phyloP scores from a whole-genome alignment of 2,888 invertebrate species.

The Tortrix viridana region DNA sequence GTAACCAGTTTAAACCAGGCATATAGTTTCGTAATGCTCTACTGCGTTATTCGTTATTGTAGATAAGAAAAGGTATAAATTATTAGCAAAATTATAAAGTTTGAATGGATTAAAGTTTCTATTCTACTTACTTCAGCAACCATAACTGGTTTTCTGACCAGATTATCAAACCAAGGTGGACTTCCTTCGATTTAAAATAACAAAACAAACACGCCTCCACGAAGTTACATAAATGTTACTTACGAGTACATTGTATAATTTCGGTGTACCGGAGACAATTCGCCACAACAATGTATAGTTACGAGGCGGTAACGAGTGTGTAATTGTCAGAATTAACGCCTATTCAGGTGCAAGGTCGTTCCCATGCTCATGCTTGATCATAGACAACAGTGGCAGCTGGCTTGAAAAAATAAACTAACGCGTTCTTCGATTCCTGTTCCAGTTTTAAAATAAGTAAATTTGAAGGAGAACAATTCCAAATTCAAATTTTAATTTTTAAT shows the following conservation, averaged over 20 bases:
- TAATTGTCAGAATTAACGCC: constrained; percentile 56
- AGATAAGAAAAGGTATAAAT: neutral
- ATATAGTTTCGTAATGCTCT: neutral
- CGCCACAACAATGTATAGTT: constrained; percentile 9
- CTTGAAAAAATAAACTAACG: neutral
- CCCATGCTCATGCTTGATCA: constrained; percentile 20
- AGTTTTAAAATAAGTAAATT: too few species aligned
- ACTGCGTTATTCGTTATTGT: neutral
- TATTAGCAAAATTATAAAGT: too few species aligned
- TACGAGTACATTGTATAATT: constrained; percentile 9
- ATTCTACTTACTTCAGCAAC: too few species aligned
- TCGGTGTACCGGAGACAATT: constrained; percentile 1
- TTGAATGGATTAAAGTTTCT: too few species aligned
- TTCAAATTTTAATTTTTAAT: too few species aligned
- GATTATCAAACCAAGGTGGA: too few species aligned
- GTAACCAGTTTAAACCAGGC: neutral
- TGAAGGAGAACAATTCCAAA: too few species aligned
- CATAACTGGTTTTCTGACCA: too few species aligned
- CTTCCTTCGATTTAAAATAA: too few species aligned
- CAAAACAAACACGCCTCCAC: too few species aligned
- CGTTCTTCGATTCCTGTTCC: neutral
- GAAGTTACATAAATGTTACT: neutral
- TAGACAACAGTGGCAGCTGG: neutral
- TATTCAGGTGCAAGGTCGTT: constrained; percentile 57
- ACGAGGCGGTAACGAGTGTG: constrained; percentile 34